Evolutionary conservation across 1,140 invertebrate genomes (phyloP).

Genomic region (Sarcophaga bullata): DNA sequence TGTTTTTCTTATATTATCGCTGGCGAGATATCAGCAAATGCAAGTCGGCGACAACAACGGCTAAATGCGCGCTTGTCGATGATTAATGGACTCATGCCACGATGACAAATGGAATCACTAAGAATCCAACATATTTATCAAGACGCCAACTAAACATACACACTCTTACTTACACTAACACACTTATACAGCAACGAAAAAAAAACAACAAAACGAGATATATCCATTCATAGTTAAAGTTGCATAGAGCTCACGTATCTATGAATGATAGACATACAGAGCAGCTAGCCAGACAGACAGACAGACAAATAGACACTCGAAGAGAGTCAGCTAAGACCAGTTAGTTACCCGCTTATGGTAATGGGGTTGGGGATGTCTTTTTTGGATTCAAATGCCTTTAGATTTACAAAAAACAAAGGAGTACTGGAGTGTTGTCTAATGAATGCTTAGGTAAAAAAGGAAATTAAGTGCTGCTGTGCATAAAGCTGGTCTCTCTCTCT

Average conservation of each 20-base stretch:
- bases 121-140: slow-evolving; percentile 34
- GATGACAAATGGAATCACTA: slow-evolving; percentile 42
- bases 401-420: no score
- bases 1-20: neutral
- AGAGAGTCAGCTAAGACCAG: no score
- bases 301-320: neutral
- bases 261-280: neutral
- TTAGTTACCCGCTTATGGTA: no score
- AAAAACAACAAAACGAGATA: neutral
- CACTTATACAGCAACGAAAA: no score
- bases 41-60: slow-evolving; percentile 24
- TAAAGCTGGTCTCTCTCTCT: no score
- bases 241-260: neutral
- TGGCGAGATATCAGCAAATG: slow-evolving; percentile 23
- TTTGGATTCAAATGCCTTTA: no score
- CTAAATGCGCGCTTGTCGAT: slow-evolving; percentile 29
- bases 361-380: no score
- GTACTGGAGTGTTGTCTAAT: no score
- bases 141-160: slow-evolving; percentile 1
- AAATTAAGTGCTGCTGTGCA: neutral
- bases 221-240: neutral
- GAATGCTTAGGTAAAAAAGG: neutral
- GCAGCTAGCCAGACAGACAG: neutral
- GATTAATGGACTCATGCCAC: slow-evolving; percentile 41
- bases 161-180: neutral